Evolutionary conservation across 2,797 vertebrate species (phyloP).

Genomic region (Gallinago nigripennis): DNA sequence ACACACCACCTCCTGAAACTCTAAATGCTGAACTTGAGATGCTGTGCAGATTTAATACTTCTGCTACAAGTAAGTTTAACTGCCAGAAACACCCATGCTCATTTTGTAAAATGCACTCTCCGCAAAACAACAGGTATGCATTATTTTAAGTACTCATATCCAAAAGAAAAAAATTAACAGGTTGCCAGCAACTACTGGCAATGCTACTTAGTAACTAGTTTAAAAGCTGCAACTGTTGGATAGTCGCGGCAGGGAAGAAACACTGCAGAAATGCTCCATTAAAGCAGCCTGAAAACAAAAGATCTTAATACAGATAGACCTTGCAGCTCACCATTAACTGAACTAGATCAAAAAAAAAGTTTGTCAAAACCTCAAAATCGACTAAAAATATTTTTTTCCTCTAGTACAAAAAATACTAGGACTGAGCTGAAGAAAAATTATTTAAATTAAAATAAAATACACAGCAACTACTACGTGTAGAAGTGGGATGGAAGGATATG

Average conservation of each 20-base stretch:
- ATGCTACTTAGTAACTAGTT: background rate
- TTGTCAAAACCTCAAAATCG: background rate
- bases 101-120: background rate
- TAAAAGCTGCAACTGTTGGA: background rate
- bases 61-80: background rate
- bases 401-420: background rate
- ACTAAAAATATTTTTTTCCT: background rate
- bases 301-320: background rate
- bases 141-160: background rate
- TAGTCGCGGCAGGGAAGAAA: background rate
- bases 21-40: background rate
- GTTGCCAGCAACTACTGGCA: background rate
- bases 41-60: background rate
- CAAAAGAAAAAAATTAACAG: background rate
- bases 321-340: background rate
- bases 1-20: background rate
- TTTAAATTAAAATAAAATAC: background rate
- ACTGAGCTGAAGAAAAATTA: background rate
- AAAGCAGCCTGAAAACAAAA: background rate
- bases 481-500: background rate
- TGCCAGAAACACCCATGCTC: background rate
- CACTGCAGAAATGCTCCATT: background rate
- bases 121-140: background rate
- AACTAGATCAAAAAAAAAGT: background rate
- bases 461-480: background rate